Conservation (phyloP, 2,797 vertebrate genomes). For the Paguma larvata region DNA sequence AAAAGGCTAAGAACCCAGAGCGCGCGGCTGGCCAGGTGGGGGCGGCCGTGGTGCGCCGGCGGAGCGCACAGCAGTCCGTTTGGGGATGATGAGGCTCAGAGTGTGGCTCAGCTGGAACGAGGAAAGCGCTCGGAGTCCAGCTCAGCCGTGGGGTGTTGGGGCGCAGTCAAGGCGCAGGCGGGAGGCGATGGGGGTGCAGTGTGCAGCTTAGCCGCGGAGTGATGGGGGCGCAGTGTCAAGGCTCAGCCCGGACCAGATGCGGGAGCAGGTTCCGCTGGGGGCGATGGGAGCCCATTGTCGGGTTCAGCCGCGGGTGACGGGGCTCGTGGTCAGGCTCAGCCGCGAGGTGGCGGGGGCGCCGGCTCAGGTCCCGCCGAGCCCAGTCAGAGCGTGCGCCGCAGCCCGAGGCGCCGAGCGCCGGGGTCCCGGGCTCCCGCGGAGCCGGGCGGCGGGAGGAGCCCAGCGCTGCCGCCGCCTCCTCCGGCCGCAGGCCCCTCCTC, state of each 20-base stretch:
- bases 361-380: background rate
- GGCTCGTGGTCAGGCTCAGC: background rate
- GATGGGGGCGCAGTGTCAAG: background rate
- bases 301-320: background rate
- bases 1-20: background rate
- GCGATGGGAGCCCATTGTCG: background rate
- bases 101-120: background rate
- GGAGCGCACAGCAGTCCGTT: background rate
- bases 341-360: background rate
- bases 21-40: slow-evolving; percentile 59
- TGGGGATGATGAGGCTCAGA: background rate
- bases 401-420: background rate
- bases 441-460: background rate
- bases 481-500: slow-evolving; percentile 53
- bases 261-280: background rate
- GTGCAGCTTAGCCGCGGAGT: background rate
- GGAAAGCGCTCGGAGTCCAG: background rate
- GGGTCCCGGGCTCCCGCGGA: background rate
- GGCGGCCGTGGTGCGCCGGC: slow-evolving; percentile 18
- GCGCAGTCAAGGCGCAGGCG: background rate
- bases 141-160: background rate
- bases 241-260: background rate
- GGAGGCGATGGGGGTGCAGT: background rate
- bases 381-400: background rate
- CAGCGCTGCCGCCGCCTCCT: background rate